These are phyloP conservation scores for Passer domesticus DNA, from an alignment of 2,113 vertebrate species.

Conservation along the genomic window DNA sequence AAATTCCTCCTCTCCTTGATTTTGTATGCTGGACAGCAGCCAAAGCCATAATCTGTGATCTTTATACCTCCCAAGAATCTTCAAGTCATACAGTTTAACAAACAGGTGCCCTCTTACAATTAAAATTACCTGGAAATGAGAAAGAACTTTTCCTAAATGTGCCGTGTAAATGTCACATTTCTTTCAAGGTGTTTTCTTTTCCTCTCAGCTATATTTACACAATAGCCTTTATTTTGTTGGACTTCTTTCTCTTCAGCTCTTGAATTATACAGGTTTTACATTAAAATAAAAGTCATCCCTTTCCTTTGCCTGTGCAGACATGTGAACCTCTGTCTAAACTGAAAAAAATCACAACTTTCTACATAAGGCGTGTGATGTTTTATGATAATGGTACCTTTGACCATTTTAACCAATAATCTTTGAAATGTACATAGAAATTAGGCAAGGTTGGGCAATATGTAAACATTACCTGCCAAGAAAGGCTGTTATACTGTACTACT, in stretches of 20 bases:
- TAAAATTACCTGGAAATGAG: not conserved
- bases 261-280: not conserved
- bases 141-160: not conserved
- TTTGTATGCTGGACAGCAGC: not conserved
- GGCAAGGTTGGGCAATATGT: not conserved
- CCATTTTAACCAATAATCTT: not conserved
- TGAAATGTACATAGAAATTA: not conserved
- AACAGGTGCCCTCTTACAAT: not conserved
- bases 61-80: not conserved
- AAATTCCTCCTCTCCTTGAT: not conserved
- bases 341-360: not conserved
- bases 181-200: not conserved
- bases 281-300: not conserved
- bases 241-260: not conserved
- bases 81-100: not conserved
- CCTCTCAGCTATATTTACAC: not conserved
- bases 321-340: not conserved
- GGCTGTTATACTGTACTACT: not conserved
- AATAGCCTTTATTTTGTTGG: not conserved
- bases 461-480: not conserved
- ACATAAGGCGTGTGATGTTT: not conserved
- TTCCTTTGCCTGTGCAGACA: not conserved
- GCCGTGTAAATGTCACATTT: not conserved
- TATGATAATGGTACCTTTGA: not conserved
- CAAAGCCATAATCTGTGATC: not conserved